Percentiles rank a stretch among this genome's conserved stretches.
Evolutionary conservation across 92 coral and sea anemone species (phyloP).

Genomic region (Chrysogorgia sp.): DNA sequence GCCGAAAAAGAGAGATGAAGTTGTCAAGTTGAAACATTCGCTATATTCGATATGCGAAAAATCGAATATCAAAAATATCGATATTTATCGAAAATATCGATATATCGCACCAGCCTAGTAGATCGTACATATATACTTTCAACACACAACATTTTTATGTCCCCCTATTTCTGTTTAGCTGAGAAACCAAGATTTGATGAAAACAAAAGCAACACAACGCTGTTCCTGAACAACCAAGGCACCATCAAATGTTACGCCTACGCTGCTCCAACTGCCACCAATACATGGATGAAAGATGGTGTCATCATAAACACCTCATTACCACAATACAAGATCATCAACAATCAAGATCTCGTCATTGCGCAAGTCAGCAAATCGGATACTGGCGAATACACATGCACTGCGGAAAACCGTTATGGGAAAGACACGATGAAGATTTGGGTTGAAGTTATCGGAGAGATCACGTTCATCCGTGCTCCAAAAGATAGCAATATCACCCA

Average conservation of each 20-base stretch:
- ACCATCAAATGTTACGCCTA: slow-evolving; percentile 67
- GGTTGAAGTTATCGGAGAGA: slow-evolving; percentile 62
- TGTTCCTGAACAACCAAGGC: slow-evolving; percentile 66
- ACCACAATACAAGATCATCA: slow-evolving; percentile 1
- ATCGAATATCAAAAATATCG: too few species aligned
- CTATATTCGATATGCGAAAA: too few species aligned
- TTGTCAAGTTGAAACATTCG: too few species aligned
- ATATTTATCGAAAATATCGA: background rate
- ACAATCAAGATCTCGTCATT: slow-evolving; percentile 29
- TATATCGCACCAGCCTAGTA: background rate
- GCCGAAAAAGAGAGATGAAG: too few species aligned
- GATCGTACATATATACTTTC: background rate
- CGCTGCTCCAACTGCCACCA: slow-evolving; percentile 73
- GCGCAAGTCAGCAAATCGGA: slow-evolving; percentile 42
- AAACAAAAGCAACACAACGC: slow-evolving; percentile 72
- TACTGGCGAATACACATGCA: slow-evolving; percentile 61
- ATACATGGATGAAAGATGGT: slow-evolving; percentile 58
- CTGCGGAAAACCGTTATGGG: slow-evolving; percentile 55
- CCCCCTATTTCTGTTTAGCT: slow-evolving; percentile 43
- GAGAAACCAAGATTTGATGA: slow-evolving; percentile 59
- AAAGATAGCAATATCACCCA: background rate
- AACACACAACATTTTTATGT: background rate
- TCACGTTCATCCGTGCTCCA: slow-evolving; percentile 1
- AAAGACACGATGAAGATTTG: slow-evolving; percentile 38
- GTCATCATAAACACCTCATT: background rate